Evolutionary conservation across 1,140 invertebrate species (phyloP), one percentile per base, ranked within the genome.

Genomic region (Nilaparvata lugens): DNA sequence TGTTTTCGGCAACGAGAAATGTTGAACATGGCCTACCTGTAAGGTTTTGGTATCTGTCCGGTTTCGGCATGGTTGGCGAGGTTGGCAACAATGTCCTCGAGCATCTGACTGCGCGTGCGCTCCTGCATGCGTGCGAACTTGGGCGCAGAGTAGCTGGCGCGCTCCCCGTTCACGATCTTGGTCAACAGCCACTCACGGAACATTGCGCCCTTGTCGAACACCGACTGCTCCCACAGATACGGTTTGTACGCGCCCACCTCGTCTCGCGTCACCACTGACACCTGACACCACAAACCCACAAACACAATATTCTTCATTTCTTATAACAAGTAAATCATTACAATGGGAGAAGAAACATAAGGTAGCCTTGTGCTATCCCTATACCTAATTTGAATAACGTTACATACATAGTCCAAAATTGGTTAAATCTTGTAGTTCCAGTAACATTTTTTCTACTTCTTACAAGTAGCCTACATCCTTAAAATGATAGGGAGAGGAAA

Each of bases 201-300:
- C 78, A 89, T 87, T 48, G 89, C 83, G 28, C 93, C 93, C 81
- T 93, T 95, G 71, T 93, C 88, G 73, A 96, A 96, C 43, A 95
- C 85, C 54, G 89, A 92, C 73, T 95, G 90, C 71, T 93, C 90
- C 84, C 93, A 95, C 13, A 97, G 78, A 72, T 94, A 92, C 28
- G 95, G 95, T 70, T 97, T 97, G 79, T 97, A 98, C 58, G 91
- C 91, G 11, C 95, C 95, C 0, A 98, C 96, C 80, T 97, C 95
- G 73, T 97, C 93, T 52, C 95, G 80, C 0, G 95, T 96, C 18
- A 97, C 91, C 4, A 98, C 93, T 0, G 92, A 92, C 9, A 87
- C 80, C 76, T 77, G 65, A 1, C 64, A 64, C 25, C 19, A 48
- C 16, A 60, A 21, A 11, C 18, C 21, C 19, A 13, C n/a, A n/a